phyloP scores from a whole-genome alignment of 2,113 vertebrate genomes.

The Cardinalis cardinalis region DNA sequence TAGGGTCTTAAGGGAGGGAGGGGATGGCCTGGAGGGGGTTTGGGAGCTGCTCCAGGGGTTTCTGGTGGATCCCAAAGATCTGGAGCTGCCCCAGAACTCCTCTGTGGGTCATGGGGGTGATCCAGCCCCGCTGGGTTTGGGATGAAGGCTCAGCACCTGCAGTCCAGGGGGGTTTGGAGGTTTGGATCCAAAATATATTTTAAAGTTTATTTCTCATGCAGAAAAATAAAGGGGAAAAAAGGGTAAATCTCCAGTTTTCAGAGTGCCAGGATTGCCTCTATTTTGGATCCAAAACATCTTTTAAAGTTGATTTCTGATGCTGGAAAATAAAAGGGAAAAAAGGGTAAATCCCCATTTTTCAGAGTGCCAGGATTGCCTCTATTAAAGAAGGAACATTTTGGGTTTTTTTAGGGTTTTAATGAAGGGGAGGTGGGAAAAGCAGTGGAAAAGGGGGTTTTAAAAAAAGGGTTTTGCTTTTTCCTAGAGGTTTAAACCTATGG shows the following conservation, averaged over 20 bases:
- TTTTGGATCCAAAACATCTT: background rate
- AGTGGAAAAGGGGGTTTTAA: background rate
- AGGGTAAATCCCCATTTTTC: no score
- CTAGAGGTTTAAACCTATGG: background rate
- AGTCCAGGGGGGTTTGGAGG: fast-evolving
- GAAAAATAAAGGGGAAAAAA: background rate
- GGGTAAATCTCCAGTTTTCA: fast-evolving
- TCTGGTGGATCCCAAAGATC: background rate
- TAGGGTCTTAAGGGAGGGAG: background rate
- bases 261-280: fast-evolving
- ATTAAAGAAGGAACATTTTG: background rate
- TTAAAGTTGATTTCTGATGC: background rate
- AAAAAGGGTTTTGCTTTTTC: fast-evolving
- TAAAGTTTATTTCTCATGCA: background rate
- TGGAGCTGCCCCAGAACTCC: fast-evolving
- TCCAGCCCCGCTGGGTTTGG: fast-evolving
- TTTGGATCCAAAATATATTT: background rate
- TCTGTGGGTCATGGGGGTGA: fast-evolving
- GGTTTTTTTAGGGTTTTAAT: fast-evolving
- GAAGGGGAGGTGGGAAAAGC: background rate
- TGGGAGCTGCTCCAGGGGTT: background rate
- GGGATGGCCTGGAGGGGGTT: fast-evolving
- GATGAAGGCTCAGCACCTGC: fast-evolving
- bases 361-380: no score
- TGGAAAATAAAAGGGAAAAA: no score